Base-by-base conservation (phyloP, 1,140 invertebrate species). In the Drosophila setifemur region DNA sequence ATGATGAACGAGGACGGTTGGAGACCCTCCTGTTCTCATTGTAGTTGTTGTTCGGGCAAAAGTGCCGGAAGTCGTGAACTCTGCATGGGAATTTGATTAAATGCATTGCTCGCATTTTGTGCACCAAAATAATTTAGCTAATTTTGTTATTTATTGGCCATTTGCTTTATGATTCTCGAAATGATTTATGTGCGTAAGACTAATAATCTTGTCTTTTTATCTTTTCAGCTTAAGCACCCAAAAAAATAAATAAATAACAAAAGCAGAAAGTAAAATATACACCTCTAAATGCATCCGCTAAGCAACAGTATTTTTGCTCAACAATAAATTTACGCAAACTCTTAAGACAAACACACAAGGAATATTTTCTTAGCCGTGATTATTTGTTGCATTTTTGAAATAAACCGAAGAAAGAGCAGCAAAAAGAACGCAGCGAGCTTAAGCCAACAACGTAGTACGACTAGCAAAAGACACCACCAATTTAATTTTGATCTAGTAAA, bases 231-330 rank as follows among this genome's bases (percentile, higher is more conserved):
- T 12, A 26, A 16, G 60, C 54, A 47, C 63, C 42, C 50, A 60
- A 33, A 42, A 66, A 61, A 4, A 33, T 11, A 33, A 12, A 1
- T 3, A 37, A 18, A 18, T n/a, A n/a, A n/a, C n/a, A n/a, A n/a
- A n/a, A n/a, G n/a, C n/a, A n/a, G n/a, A n/a, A n/a, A n/a, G n/a
- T n/a, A n/a, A n/a, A n/a, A 78, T 69, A 49, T 54, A 71, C 60
- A 52, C 64, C 39, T 53, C 26, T 33, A 60, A 60, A 50, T 61
- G 39, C 26, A 43, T 67, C 58, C 64, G 70, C 78, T 70, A 83
- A 79, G 79, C 70, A 74, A 79, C 81, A 86, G 81, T 86, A 86
- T 86, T 86, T 73, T 86, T 76, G 81, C 81, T 86, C 81, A 86
- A 86, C 72, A 76, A 58, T 75, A 79, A 81, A 64, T 49, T 40